A percentile compares a stretch with the other conserved stretches of the same genome.
Conservation (phyloP, 2,888 invertebrate species). For the Rotaria magnacalcarata region DNA sequence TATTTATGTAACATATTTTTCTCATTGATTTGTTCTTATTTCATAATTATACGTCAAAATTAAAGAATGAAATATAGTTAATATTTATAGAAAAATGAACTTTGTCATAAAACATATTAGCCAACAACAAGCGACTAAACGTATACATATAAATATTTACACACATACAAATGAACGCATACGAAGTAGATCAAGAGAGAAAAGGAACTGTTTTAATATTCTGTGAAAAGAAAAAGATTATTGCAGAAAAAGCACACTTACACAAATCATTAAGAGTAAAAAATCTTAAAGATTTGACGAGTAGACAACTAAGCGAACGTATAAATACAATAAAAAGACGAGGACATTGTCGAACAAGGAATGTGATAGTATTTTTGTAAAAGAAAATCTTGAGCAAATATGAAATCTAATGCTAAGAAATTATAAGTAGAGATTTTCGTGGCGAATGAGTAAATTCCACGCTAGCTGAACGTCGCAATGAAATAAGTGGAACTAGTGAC, state of each 20-base stretch:
- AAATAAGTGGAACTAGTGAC: not conserved
- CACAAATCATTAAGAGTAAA: not conserved
- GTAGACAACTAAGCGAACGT: not conserved
- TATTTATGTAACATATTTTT: not conserved
- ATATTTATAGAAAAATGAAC: not conserved
- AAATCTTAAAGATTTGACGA: not conserved
- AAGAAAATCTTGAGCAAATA: not conserved
- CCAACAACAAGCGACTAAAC: constrained; percentile 16
- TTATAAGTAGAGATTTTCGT: not conserved
- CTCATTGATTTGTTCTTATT: not conserved
- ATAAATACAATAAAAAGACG: not conserved
- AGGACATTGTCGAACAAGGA: not conserved
- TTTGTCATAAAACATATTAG: not conserved
- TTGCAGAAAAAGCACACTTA: not conserved
- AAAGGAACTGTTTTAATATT: not conserved
- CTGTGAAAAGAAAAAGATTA: not conserved
- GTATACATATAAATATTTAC: not conserved
- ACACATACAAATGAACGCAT: not conserved
- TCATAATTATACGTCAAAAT: not conserved
- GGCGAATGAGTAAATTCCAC: constrained; percentile 30
- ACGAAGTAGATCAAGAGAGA: not conserved
- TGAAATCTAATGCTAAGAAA: not conserved
- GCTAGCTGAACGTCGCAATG: constrained; percentile 35
- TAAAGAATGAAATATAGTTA: not conserved
- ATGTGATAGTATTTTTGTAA: not conserved